Evolutionary conservation across 2,113 vertebrate species (phyloP).

Genomic region (Crotalus horridus): DNA sequence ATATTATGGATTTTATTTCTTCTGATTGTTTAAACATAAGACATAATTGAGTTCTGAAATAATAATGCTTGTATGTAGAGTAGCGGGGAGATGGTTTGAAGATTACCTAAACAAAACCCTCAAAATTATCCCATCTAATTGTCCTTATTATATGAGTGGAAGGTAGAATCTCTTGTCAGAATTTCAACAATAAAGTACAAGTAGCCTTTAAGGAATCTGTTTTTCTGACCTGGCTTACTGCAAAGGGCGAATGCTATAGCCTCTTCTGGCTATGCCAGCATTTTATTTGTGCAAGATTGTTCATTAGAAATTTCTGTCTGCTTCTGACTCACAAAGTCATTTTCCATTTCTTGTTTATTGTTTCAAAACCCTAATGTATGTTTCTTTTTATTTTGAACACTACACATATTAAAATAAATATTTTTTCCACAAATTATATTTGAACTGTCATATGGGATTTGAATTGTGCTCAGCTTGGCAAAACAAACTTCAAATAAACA

Average conservation of each 20-base stretch:
- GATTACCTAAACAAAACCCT: neutral
- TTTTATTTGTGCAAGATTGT: slow-evolving; percentile 18
- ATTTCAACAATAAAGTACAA: neutral
- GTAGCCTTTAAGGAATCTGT: neutral
- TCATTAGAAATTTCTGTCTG: slow-evolving; percentile 12
- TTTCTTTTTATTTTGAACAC: slow-evolving; percentile 25
- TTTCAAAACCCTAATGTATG: slow-evolving; percentile 23
- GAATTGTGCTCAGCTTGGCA: slow-evolving; percentile 33
- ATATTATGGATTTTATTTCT: slow-evolving; percentile 26
- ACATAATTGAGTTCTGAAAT: slow-evolving; percentile 20
- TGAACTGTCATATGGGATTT: slow-evolving; percentile 35
- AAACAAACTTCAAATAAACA: neutral
- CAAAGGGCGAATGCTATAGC: neutral
- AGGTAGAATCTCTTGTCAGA: neutral
- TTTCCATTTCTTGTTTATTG: slow-evolving; percentile 14
- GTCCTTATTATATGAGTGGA: neutral
- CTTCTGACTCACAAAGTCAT: slow-evolving; percentile 32
- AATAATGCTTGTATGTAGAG: neutral
- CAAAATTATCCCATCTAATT: neutral
- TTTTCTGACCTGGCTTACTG: neutral
- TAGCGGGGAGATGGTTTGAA: neutral
- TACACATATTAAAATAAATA: slow-evolving; percentile 32
- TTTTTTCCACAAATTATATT: slow-evolving; percentile 40
- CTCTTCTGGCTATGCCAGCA: neutral
- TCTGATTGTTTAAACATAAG: slow-evolving; percentile 14